Evolutionary conservation across 2,113 vertebrate species (phyloP).

Genomic region (Piaya cayana): DNA sequence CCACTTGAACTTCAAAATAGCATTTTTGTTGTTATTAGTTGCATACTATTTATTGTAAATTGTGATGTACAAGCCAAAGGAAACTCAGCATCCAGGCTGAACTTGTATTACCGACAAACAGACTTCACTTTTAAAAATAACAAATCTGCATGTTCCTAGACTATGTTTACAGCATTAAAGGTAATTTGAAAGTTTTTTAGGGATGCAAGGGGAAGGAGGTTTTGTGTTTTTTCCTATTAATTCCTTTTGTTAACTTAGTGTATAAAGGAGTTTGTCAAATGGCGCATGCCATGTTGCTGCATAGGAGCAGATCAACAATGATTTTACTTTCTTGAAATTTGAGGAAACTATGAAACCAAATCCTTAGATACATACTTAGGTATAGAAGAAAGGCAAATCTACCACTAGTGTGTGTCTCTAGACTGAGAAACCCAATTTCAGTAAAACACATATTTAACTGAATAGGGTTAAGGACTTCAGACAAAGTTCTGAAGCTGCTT

Average conservation of each 20-base stretch:
- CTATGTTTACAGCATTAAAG: background rate
- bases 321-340: background rate
- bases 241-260: background rate
- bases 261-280: background rate
- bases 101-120: background rate
- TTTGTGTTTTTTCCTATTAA: background rate
- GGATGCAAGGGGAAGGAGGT: background rate
- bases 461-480: background rate
- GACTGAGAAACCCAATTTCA: background rate
- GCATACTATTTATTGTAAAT: background rate
- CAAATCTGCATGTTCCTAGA: background rate
- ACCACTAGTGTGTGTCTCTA: background rate
- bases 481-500: background rate
- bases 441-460: background rate
- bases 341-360: background rate
- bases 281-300: background rate
- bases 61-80: background rate
- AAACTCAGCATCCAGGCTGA: background rate
- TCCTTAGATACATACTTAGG: background rate
- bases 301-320: background rate
- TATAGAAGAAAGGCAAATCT: background rate
- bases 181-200: background rate
- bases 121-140: background rate
- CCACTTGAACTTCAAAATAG: background rate
- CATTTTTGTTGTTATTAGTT: background rate